Conservation (phyloP, 1,140 invertebrate species). For the Scaptomyza pallida region DNA sequence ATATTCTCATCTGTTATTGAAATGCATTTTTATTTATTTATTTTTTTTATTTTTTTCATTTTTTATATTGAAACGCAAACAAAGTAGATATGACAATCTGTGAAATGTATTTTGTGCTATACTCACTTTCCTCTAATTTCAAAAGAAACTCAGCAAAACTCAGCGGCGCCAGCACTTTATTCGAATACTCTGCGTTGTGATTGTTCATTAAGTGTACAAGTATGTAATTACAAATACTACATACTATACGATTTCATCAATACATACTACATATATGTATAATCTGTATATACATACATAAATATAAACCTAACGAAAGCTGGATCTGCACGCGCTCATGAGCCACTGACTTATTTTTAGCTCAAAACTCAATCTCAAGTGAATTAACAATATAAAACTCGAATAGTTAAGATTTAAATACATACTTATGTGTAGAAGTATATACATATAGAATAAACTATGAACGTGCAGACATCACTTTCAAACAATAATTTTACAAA, state of each 20-base stretch:
- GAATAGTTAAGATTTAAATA: slow-evolving; percentile 49
- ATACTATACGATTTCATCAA: slow-evolving; percentile 35
- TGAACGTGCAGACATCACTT: slow-evolving; percentile 20
- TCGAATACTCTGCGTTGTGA: slow-evolving; percentile 84
- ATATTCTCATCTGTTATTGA: slow-evolving; percentile 66
- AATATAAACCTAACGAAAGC: slow-evolving; percentile 1
- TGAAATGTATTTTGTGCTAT: slow-evolving; percentile 55
- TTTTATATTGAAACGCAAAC: slow-evolving; percentile 45
- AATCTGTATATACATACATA: slow-evolving; percentile 19
- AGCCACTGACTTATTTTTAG: slow-evolving; percentile 32
- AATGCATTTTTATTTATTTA: slow-evolving; percentile 63
- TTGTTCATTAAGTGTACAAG: slow-evolving; percentile 80
- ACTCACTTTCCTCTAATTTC: slow-evolving; percentile 54
- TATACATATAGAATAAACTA: not conserved
- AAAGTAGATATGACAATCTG: slow-evolving; percentile 73
- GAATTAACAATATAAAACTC: slow-evolving; percentile 37
- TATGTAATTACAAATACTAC: slow-evolving; percentile 51
- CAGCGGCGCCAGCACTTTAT: slow-evolving; percentile 63
- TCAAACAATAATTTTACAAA: slow-evolving; percentile 49
- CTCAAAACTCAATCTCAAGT: slow-evolving; percentile 44
- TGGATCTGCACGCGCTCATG: slow-evolving; percentile 9
- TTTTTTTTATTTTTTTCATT: no score
- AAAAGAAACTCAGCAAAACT: slow-evolving; percentile 55
- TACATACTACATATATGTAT: slow-evolving; percentile 10
- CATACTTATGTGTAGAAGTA: slow-evolving; percentile 34